phyloP scores from a whole-genome alignment of 2,888 invertebrate genomes.

The Lasiommata megera region DNA sequence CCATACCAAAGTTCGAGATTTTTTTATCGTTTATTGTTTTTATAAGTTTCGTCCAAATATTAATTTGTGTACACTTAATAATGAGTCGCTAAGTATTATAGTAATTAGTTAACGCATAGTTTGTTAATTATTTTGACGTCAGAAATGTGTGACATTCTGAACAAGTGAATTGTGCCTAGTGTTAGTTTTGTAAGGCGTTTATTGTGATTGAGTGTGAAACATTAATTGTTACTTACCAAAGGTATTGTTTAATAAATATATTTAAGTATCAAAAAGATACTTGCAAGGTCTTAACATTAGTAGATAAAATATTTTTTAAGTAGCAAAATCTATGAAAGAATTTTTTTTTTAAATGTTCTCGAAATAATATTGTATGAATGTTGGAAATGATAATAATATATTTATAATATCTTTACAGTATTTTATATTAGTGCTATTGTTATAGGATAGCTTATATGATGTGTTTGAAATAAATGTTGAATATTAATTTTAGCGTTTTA shows the following conservation, averaged over 20 bases:
- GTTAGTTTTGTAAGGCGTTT: neutral
- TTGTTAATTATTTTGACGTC: neutral
- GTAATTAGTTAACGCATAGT: neutral
- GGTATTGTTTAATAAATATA: too few species aligned
- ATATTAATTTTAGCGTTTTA: neutral
- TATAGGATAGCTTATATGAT: neutral
- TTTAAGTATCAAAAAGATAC: too few species aligned
- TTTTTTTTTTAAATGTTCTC: neutral
- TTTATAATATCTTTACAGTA: constrained; percentile 13
- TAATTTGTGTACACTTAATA: neutral
- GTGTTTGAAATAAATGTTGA: constrained; percentile 14
- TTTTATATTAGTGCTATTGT: constrained; percentile 14
- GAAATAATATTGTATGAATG: neutral
- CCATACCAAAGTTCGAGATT: too few species aligned
- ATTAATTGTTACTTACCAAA: too few species aligned
- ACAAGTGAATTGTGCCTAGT: neutral
- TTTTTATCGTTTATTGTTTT: neutral
- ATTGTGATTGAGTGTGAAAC: neutral
- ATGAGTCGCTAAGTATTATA: neutral
- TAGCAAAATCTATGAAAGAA: neutral
- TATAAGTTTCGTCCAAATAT: neutral
- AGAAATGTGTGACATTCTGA: neutral
- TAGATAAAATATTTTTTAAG: neutral
- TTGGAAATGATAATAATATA: neutral
- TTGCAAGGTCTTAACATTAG: too few species aligned